A percentile compares a stretch with the other conserved stretches of the same genome.
Evolutionary conservation across 2,113 vertebrate genomes (phyloP).

Genomic region (Callorhinus ursinus): DNA sequence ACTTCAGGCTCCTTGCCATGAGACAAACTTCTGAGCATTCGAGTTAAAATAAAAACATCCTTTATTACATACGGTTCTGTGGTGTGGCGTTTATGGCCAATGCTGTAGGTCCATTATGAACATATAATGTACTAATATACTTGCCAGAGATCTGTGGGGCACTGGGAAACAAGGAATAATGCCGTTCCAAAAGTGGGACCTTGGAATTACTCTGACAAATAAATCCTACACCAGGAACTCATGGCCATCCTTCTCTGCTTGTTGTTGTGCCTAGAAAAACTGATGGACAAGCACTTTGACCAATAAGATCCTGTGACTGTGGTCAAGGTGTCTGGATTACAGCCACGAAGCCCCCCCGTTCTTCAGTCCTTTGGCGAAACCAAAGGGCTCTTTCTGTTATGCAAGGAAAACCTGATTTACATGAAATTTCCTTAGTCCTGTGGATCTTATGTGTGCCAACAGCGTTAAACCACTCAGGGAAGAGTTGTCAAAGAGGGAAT

Average conservation of each 20-base stretch:
- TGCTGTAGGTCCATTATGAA: neutral
- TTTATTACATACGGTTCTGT: neutral
- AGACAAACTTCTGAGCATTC: constrained; percentile 49
- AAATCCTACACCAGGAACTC: neutral
- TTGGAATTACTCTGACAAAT: neutral
- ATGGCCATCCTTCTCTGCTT: accelerated
- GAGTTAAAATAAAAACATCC: constrained; percentile 23
- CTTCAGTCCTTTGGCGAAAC: neutral
- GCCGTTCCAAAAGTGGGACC: neutral
- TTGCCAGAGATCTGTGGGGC: neutral
- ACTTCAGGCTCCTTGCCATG: constrained; percentile 22
- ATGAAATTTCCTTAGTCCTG: neutral
- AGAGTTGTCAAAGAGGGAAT: neutral
- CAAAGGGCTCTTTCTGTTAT: neutral
- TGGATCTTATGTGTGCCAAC: neutral
- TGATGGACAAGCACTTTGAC: neutral
- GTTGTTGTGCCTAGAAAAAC: neutral
- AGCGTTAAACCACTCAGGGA: neutral
- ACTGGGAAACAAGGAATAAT: neutral
- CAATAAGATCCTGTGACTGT: neutral
- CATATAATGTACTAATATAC: neutral
- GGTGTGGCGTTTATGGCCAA: neutral
- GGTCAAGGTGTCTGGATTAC: neutral
- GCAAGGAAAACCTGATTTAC: neutral
- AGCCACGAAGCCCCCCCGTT: too few species aligned